These are phyloP conservation scores for Alviniconcha marisindica DNA, from an alignment of 1,140 invertebrate genomes.

Conservation along the genomic window DNA sequence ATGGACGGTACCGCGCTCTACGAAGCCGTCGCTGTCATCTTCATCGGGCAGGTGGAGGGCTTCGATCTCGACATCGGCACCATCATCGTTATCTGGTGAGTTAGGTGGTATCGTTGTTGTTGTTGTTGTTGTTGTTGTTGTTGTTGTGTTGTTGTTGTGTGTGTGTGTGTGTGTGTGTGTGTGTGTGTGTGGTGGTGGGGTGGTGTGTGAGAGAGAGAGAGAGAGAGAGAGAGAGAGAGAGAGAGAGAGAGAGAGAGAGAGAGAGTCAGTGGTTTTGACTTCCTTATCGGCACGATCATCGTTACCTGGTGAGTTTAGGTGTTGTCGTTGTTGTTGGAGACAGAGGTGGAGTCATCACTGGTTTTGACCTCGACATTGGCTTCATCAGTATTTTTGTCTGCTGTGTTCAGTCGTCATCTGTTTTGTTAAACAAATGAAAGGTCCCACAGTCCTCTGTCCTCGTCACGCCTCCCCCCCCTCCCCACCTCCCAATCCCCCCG, in stretches of 20 bases:
- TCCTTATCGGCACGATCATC: neutral
- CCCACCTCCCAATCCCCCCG: no score
- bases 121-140: constrained; percentile 20
- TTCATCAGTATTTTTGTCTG: neutral
- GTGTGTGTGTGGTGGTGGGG: neutral
- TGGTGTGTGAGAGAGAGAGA: neutral
- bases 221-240: neutral
- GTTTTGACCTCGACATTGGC: neutral
- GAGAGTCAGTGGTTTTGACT: neutral
- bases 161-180: constrained; percentile 7
- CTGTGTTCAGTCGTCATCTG: no score
- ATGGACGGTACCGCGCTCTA: constrained; percentile 95
- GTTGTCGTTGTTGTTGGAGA: neutral
- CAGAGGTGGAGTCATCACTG: neutral
- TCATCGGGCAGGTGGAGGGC: constrained; percentile 92
- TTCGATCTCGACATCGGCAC: constrained; percentile 86
- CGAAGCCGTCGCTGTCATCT: constrained; percentile 96
- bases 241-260: constrained; percentile 32
- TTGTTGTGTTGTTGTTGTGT: neutral
- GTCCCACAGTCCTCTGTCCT: no score
- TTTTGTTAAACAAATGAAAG: no score
- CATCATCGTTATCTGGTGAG: constrained; percentile 91
- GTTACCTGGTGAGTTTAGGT: neutral
- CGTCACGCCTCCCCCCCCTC: no score
- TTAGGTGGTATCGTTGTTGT: neutral